Percentiles rank a stretch among this genome's conserved stretches.
Evolutionary conservation across 2,797 vertebrate genomes (phyloP).

Genomic region (Setipinna tenuifilis): DNA sequence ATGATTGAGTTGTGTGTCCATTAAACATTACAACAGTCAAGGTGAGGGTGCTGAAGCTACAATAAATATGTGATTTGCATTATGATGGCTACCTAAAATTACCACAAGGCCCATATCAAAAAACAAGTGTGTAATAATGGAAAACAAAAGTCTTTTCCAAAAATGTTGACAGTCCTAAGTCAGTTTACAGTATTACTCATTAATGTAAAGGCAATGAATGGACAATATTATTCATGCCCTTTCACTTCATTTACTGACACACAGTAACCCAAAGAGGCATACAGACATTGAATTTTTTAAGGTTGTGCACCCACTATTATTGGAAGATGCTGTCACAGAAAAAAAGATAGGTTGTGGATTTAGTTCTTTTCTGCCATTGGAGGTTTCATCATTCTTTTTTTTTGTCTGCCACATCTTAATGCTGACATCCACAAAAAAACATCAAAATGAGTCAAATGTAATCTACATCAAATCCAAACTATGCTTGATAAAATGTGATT

Average conservation of each 20-base stretch:
- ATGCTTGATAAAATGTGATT: background rate
- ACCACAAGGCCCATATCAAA: too few relatives aligned
- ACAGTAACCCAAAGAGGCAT: background rate
- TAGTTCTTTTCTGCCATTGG: too few relatives aligned
- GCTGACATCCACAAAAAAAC: background rate
- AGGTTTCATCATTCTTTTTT: background rate
- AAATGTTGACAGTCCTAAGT: too few relatives aligned
- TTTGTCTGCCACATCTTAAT: background rate
- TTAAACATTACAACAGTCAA: too few relatives aligned
- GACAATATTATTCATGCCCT: background rate
- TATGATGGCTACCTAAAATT: too few relatives aligned
- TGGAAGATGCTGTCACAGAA: background rate
- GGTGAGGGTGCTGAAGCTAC: too few relatives aligned
- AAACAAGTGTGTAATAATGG: too few relatives aligned
- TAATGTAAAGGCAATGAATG: background rate
- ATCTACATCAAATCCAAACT: background rate
- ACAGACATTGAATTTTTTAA: background rate
- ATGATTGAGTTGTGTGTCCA: too few relatives aligned
- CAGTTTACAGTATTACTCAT: too few relatives aligned
- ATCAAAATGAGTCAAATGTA: too few relatives aligned
- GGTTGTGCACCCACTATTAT: background rate
- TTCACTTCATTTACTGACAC: background rate
- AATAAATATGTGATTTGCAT: too few relatives aligned
- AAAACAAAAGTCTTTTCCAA: too few relatives aligned
- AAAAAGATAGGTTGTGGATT: background rate